A percentile compares a stretch with the other conserved stretches of the same genome.
These are phyloP conservation scores for Willisornis vidua DNA, from an alignment of 2,113 vertebrate species.

Conservation along the genomic window DNA sequence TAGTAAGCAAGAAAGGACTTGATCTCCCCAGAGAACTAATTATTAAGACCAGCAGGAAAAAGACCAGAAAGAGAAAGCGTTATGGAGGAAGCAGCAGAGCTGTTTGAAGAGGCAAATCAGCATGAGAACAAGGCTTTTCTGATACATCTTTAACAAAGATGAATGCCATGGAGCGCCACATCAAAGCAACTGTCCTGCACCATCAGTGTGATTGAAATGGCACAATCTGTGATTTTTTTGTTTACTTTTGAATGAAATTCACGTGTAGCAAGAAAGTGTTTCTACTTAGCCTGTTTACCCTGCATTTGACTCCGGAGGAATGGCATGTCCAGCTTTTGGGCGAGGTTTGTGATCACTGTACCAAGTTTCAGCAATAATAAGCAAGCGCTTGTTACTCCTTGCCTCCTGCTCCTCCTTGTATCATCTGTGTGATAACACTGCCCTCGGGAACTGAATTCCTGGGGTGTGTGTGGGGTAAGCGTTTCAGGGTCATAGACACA, in stretches of 20 bases:
- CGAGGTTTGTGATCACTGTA: background rate
- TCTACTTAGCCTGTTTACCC: background rate
- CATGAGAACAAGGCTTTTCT: background rate
- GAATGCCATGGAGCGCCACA: background rate
- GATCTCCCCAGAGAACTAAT: slow-evolving; percentile 62
- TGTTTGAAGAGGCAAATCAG: slow-evolving; percentile 46
- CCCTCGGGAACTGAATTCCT: slow-evolving; percentile 20
- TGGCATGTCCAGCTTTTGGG: background rate
- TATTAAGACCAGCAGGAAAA: slow-evolving; percentile 52
- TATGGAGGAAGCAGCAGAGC: background rate
- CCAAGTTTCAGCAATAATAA: background rate
- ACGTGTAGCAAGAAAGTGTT: background rate
- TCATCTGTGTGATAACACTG: background rate
- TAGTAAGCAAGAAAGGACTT: slow-evolving; percentile 47
- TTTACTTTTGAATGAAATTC: background rate
- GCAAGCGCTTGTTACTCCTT: background rate
- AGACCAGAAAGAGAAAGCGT: slow-evolving; percentile 27
- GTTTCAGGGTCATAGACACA: slow-evolving; percentile 18
- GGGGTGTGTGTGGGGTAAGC: background rate
- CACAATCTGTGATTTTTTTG: background rate
- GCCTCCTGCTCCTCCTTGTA: background rate
- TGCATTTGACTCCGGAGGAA: background rate
- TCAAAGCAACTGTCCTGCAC: slow-evolving; percentile 14
- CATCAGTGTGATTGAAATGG: background rate
- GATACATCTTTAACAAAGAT: slow-evolving; percentile 14